phyloP scores from a whole-genome alignment of 2,888 invertebrate species.

The Morpho helenor region DNA sequence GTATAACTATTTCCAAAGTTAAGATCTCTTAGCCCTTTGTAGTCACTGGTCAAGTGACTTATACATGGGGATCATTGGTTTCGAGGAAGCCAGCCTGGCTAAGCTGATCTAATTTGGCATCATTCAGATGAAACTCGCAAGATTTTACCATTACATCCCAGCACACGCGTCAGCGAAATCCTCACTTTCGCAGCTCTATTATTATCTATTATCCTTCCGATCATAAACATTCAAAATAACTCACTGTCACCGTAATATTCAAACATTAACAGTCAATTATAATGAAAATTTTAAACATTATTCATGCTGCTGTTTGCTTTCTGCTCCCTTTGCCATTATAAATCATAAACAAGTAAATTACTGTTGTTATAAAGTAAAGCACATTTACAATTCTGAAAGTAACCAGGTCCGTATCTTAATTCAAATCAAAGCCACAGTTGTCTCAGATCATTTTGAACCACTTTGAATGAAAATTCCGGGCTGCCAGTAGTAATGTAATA shows the following conservation, averaged over 20 bases:
- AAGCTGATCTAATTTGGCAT: too few relatives aligned
- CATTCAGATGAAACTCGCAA: too few relatives aligned
- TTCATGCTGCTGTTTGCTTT: neutral
- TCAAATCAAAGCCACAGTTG: conserved; percentile 25
- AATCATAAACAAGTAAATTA: conserved; percentile 19
- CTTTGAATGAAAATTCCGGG: conserved; percentile 35
- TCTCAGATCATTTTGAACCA: conserved; percentile 27
- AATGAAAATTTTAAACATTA: conserved; percentile 1
- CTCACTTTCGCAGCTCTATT: too few relatives aligned
- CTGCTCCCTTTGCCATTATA: conserved; percentile 6
- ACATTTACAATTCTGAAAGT: conserved; percentile 25
- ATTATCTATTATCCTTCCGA: too few relatives aligned
- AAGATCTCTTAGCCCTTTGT: too few relatives aligned
- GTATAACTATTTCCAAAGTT: too few relatives aligned
- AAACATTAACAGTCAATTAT: neutral
- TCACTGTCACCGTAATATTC: neutral
- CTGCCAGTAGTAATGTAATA: conserved; percentile 30
- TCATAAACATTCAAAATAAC: too few relatives aligned
- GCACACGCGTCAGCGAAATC: too few relatives aligned
- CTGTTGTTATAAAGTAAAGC: conserved; percentile 16
- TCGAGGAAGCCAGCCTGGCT: too few relatives aligned
- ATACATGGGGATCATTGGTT: too few relatives aligned
- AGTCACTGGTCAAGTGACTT: too few relatives aligned
- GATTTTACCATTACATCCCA: too few relatives aligned
- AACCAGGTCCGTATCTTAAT: conserved; percentile 21